Conservation (phyloP, 2,113 vertebrate species). For the Sakesphorus luctuosus region DNA sequence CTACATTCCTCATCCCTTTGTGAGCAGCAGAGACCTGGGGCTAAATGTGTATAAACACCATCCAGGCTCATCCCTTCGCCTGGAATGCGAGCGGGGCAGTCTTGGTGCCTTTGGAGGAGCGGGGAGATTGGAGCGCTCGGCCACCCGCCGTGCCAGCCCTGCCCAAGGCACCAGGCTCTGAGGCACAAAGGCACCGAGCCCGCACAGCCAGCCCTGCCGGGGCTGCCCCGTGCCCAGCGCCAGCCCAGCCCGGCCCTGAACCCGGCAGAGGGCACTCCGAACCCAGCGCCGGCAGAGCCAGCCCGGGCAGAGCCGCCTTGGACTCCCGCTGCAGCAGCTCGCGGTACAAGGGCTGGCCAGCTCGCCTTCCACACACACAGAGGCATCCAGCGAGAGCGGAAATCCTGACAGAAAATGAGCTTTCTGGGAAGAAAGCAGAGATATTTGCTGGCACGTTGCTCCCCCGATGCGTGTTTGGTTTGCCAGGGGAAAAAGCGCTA, state of each 20-base stretch:
- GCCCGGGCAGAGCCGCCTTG: accelerated
- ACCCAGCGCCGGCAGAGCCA: not conserved
- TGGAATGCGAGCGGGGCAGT: not conserved
- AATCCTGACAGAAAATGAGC: not conserved
- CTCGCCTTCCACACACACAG: not conserved
- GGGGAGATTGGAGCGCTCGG: not conserved
- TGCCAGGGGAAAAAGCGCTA: not conserved
- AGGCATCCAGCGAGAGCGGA: not conserved
- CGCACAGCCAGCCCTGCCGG: accelerated
- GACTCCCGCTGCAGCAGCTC: accelerated
- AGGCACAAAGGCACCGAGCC: not conserved
- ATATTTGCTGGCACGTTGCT: not conserved
- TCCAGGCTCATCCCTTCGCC: not conserved
- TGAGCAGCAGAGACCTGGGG: not conserved
- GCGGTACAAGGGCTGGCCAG: not conserved
- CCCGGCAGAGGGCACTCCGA: not conserved
- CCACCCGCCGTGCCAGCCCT: not conserved
- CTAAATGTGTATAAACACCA: not conserved
- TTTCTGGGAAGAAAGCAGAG: not conserved
- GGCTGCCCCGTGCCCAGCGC: not conserved
- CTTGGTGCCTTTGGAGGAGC: not conserved
- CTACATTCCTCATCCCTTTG: not conserved
- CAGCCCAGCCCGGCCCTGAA: accelerated
- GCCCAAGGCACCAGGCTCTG: not conserved
- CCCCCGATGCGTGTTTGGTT: not conserved